Evolutionary conservation across 2,888 invertebrate genomes (phyloP), one percentile per base, ranked within the genome.

Genomic region (Trypoxylon attenuatum): DNA sequence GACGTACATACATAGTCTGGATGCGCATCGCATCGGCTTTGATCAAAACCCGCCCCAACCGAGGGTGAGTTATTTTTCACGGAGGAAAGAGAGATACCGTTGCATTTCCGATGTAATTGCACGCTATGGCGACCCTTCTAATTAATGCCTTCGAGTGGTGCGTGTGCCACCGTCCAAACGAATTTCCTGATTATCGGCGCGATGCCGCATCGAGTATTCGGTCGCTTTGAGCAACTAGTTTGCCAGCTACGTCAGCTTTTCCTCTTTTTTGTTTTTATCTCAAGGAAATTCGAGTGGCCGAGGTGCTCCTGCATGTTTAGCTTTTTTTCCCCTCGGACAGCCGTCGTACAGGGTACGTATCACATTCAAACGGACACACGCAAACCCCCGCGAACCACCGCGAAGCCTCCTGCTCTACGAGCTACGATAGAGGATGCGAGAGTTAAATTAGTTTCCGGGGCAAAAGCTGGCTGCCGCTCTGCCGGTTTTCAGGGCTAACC

Each of bases 401-500:
- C n/a, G n/a, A n/a, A n/a, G n/a, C n/a, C n/a, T n/a, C n/a, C n/a
- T n/a, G n/a, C n/a, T n/a, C n/a, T n/a, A n/a, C n/a, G n/a, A n/a
- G n/a, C n/a, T n/a, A 33, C 61, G 42, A 46, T 38, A 69, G 73
- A 69, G 78, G 77, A 80, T 77, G 80, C 76, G 65, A 80, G 82
- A 83, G 84, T 84, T 84, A 84, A 84, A 84, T 84, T 84, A 83
- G 84, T 84, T 84, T 84, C 77, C 74, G 71, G 73, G 61, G 81
- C 76, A 79, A 82, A 79, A 80, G 82, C 81, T 77, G 76, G 68
- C 79, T 73, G 70, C 69, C 74, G 71, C 67, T n/a, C n/a, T n/a
- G n/a, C 73, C 64, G 70, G 80, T 77, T 82, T 81, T 80, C 83
- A 79, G 78, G 78, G 73, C 74, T 75, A 78, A 77, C 79, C 78